Percentiles rank a stretch among this genome's conserved stretches.
Conservation (phyloP, 1,140 invertebrate genomes). For the Brachionus paranguensis region DNA sequence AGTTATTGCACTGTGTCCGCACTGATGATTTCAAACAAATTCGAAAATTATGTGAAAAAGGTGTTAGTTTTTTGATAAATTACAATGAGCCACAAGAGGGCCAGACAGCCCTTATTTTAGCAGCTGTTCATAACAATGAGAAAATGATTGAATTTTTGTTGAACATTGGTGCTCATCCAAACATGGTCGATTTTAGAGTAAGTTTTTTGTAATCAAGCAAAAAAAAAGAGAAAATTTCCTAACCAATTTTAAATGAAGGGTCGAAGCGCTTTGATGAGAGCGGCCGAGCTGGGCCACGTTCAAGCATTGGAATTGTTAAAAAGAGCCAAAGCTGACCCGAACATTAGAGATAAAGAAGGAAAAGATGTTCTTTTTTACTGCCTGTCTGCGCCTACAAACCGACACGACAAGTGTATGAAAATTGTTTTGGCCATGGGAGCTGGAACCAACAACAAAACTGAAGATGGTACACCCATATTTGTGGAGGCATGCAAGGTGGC, state of each 20-base stretch:
- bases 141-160: conserved; percentile 53
- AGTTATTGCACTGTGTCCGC: conserved; percentile 54
- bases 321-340: conserved; percentile 52
- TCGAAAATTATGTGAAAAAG: conserved; percentile 50
- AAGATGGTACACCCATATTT: conserved; percentile 52
- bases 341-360: conserved; percentile 52
- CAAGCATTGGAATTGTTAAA: conserved; percentile 51
- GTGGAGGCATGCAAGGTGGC: conserved; percentile 52
- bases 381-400: conserved; percentile 48
- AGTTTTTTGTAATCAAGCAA: neutral
- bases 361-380: conserved; percentile 56
- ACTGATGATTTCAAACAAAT: conserved; percentile 51
- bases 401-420: conserved; percentile 53
- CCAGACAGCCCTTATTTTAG: conserved; percentile 48
- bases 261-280: conserved; percentile 52
- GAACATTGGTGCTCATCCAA: conserved; percentile 53
- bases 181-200: conserved; percentile 49
- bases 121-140: conserved; percentile 49
- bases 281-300: conserved; percentile 54
- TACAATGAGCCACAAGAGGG: conserved; percentile 53
- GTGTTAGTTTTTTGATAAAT: conserved; percentile 54
- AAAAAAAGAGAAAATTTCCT: neutral
- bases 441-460: conserved; percentile 50
- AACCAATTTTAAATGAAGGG: conserved; percentile 45
- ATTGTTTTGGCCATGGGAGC: conserved; percentile 51